Conservation (phyloP, 2,113 vertebrate genomes). For the Cichladusa arquata region DNA sequence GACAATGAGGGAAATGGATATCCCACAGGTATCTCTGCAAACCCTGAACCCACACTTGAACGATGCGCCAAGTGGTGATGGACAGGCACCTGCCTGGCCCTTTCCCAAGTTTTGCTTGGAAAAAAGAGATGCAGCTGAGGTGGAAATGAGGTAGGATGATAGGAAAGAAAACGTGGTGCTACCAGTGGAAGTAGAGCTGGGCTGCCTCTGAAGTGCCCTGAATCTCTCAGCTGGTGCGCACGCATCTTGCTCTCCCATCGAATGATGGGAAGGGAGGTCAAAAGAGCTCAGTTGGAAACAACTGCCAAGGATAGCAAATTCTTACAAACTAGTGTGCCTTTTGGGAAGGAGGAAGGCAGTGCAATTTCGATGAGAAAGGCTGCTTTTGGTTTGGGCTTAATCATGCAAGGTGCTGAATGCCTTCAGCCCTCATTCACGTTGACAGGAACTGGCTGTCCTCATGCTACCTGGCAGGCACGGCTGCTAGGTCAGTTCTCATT, state of each 20-base stretch:
- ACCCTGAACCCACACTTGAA: neutral
- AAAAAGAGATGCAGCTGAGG: neutral
- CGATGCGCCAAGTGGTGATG: neutral
- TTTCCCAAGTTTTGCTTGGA: neutral
- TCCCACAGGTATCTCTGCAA: neutral
- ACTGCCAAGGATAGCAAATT: conserved; percentile 32
- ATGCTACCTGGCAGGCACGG: neutral
- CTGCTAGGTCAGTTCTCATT: conserved; percentile 10
- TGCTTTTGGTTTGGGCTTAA: neutral
- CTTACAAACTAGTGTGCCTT: conserved; percentile 3
- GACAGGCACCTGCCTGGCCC: neutral
- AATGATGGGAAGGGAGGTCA: conserved; percentile 21
- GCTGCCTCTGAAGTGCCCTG: neutral
- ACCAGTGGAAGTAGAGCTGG: neutral
- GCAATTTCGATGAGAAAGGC: conserved; percentile 46
- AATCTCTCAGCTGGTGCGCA: neutral
- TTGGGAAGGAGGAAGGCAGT: conserved; percentile 17
- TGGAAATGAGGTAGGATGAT: neutral
- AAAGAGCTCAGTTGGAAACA: conserved; percentile 55
- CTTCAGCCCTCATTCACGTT: neutral
- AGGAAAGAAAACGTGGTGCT: neutral
- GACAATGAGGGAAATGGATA: neutral
- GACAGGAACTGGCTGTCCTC: conserved; percentile 15
- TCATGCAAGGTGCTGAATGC: neutral
- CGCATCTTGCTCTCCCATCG: neutral